Evolutionary conservation across 2,113 vertebrate genomes (phyloP), one percentile per base, ranked within the genome.

Genomic region (Ammodytes marinus): DNA sequence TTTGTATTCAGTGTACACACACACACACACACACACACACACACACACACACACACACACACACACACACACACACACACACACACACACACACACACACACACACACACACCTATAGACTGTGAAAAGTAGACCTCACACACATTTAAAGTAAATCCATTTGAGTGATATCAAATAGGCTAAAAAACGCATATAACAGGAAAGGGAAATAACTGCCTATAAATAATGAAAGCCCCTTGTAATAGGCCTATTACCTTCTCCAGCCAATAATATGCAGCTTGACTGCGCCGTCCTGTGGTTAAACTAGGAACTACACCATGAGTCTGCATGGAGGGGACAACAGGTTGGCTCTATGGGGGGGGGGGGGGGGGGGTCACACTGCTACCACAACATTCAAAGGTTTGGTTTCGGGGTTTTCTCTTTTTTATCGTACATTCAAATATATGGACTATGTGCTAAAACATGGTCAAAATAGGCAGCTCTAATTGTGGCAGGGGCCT

Each of bases 271-370:
- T 6, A 4, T 6, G 47, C 54, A 82, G 78, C 39, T 52, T 53
- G 50, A 3, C 12, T 80, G 76, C 83, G 80, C 85, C 87, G 45
- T 55, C 74, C 8, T 8, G 59, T 85, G 92, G 76, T 67, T 1
- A 37, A 77, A 7, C 2, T 37, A 4, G 11, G 42, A 63, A 77
- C 67, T 82, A 37, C 50, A 71, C 0, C 5, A 19, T 69, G 35
- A 37, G 9, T 12, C 2, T 3, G 37, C 63, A 5, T 14, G 37
- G 6, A 19, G 8, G 58, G 35, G 15, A 40, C 14, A 5, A 17
- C 37, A 40, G 58, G 14, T 40, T 6, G 58, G 40, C 47, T 49
- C 47, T 27, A 27, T 27, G 27, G 27, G 27, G 27, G 27, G 27
- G 27, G 27, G 27, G 27, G 27, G 27, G 27, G 27, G 27, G 27